A percentile compares a stretch with the other conserved stretches of the same genome.
These are phyloP conservation scores for Drosophila mercatorum DNA, from an alignment of 2,888 invertebrate species.

Conservation along the genomic window DNA sequence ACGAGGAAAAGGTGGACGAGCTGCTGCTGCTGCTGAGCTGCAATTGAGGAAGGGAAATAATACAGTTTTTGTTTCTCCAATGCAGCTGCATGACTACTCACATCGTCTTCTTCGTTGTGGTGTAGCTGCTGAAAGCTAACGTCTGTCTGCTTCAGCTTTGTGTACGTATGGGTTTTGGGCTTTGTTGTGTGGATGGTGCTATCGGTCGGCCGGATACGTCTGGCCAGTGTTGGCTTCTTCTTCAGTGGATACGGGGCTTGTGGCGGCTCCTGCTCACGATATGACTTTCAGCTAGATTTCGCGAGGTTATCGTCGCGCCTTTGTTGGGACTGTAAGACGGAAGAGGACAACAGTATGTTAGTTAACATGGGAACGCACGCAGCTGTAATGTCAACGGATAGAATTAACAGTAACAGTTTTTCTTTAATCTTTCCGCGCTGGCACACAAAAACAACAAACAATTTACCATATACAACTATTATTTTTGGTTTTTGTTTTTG, in stretches of 20 bases:
- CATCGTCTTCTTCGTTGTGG: slow-evolving; percentile 61
- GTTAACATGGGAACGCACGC: neutral
- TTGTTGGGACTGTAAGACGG: slow-evolving; percentile 82
- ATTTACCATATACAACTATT: slow-evolving; percentile 43
- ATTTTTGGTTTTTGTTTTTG: slow-evolving; percentile 14
- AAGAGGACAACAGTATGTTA: slow-evolving; percentile 18
- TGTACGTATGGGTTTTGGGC: slow-evolving; percentile 28
- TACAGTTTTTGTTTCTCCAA: neutral
- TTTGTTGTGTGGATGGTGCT: slow-evolving; percentile 17
- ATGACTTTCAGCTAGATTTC: slow-evolving; percentile 85
- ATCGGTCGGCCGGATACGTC: slow-evolving; percentile 26
- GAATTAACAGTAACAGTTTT: slow-evolving; percentile 31
- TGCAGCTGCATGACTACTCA: slow-evolving; percentile 23
- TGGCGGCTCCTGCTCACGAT: slow-evolving; percentile 55
- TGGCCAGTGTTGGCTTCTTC: slow-evolving; percentile 45
- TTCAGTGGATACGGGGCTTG: slow-evolving; percentile 43
- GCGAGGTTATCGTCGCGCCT: slow-evolving; percentile 84
- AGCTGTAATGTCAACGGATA: slow-evolving; percentile 1
- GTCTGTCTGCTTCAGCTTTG: slow-evolving; percentile 42
- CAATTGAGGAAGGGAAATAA: neutral
- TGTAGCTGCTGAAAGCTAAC: slow-evolving; percentile 53
- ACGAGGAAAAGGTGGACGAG: slow-evolving; percentile 67
- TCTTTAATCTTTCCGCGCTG: slow-evolving; percentile 48
- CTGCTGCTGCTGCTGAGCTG: slow-evolving; percentile 62
- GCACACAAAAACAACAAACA: slow-evolving; percentile 68